phyloP scores from a whole-genome alignment of 2,113 vertebrate species.

The Triplophysa siluroides region DNA sequence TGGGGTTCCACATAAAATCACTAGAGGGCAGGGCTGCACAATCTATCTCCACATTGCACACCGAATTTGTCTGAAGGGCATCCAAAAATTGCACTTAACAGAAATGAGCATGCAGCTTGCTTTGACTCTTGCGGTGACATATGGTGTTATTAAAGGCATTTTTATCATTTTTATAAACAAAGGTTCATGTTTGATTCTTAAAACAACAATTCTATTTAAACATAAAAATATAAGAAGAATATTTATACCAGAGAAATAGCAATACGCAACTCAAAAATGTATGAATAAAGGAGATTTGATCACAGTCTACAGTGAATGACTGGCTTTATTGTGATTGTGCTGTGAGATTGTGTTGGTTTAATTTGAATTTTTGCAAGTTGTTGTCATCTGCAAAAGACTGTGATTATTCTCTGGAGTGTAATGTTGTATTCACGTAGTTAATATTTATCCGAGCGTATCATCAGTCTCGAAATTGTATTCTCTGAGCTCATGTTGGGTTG shows the following conservation, averaged over 20 bases:
- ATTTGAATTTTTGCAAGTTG: no score
- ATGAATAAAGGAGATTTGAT: no score
- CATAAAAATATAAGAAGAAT: no score
- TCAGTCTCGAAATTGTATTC: not conserved
- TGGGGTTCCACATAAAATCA: conserved; percentile 50
- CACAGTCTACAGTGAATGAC: no score
- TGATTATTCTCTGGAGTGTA: not conserved
- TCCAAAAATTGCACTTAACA: not conserved
- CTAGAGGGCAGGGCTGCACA: conserved; percentile 76
- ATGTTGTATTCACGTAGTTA: conserved; percentile 6
- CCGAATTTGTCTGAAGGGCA: not conserved
- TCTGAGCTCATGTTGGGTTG: not conserved
- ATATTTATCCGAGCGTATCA: not conserved
- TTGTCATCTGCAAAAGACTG: not conserved
- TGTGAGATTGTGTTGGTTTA: no score
- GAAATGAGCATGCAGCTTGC: not conserved
- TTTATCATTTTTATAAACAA: not conserved
- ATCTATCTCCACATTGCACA: not conserved
- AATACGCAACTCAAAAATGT: no score
- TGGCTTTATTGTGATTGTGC: no score
- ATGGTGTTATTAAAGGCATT: not conserved
- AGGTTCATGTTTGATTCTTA: not conserved
- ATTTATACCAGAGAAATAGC: no score
- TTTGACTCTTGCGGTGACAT: not conserved
- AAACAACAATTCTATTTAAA: not conserved